Base-by-base conservation (phyloP, 2,797 vertebrate genomes). In the Clarias platycephalus region DNA sequence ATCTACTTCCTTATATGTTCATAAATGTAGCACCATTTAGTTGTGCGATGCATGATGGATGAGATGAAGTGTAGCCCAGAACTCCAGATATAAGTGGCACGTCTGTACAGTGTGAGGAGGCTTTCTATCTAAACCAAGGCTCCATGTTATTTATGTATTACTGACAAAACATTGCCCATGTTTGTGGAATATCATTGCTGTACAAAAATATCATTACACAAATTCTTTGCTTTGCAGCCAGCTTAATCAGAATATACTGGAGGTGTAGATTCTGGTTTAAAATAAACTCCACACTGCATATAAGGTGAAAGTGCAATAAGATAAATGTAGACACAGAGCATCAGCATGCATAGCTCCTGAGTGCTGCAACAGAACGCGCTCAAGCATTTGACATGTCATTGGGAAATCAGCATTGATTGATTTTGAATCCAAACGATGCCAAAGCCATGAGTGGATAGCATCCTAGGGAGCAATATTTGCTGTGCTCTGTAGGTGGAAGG, bases 1-100 rank as follows among this genome's bases (percentile, higher is more conserved):
- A 49, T 66, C 37, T 1, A 44, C 76, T 79, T 71, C 71, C 70
- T 83, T 75, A 75, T 74, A 83, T 63, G 71, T 62, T 80, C 40
- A 55, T 37, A 72, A 80, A 80, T 20, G 67, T 12, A 58, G 71
- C 82, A 34, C n/a, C 22, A 40, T 71, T 37, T n/a, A 68, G 40
- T 78, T 70, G 28, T 62, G 64, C 62, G 26, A 84, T 58, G 28
- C 8, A 81, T 62, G 67, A n/a, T 60, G 37, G 31, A 85, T 64
- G 44, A 40, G 12, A 64, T 18, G n/a, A 37, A 84, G 79, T 74
- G 68, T 72, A 74, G 31, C 77, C 24, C 63, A 79, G 60, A 63
- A 62, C 76, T 78, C 76, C 58, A 79, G 34, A 63, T 60, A 79
- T 44, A 79, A 40, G 22, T 8, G 58, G 26, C 34, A 44, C 3